Evolutionary conservation across 2,888 invertebrate genomes (phyloP), one percentile per base, ranked within the genome.

Genomic region (Lucinisca nassula): DNA sequence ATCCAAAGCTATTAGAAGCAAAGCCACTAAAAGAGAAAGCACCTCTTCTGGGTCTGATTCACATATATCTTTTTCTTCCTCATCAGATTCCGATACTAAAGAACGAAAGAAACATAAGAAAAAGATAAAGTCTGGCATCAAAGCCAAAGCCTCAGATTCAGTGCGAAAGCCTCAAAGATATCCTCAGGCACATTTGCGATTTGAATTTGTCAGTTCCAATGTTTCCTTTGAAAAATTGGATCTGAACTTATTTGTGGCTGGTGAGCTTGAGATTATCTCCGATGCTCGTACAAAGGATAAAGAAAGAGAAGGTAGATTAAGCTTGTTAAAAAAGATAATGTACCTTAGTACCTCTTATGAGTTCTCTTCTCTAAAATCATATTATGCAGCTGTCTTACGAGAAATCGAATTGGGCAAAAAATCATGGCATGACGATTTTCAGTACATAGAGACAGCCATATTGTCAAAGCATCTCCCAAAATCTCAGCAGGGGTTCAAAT

Each of bases 281-380:
- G 72, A 82, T 24, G 0, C 37, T 0, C 70, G 55, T 27, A 70
- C 27, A 17, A 77, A 70, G 27, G 38, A 51, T 12, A 51, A 6
- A 17, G 76, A 82, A 55, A n/a, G 40, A 49, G 27, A 35, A 27
- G 82, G 82, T 10, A 51, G 77, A 32, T 6, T 40, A 24, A 17
- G n/a, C 0, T 27, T 84, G 10, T 21, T 74, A 21, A 74, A 84
- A 27, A 78, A 72, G 40, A 79, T 84, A 0, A 84, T 79, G 79
- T 84, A 74, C 49, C 3, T 74, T 24, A 74, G 40, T 27, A 32
- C 61, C n/a, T 61, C 45, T 17, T 74, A 49, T 75, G 61, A 45
- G 38, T 84, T 78, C 73, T 24, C 51, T 32, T 37, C n/a, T 10
- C 38, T 78, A 45, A 83, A 83, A 35, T 77, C 77, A 6, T 83